Evolutionary conservation across 2,888 invertebrate species (phyloP).

Genomic region (Ephialtes manifestator): DNA sequence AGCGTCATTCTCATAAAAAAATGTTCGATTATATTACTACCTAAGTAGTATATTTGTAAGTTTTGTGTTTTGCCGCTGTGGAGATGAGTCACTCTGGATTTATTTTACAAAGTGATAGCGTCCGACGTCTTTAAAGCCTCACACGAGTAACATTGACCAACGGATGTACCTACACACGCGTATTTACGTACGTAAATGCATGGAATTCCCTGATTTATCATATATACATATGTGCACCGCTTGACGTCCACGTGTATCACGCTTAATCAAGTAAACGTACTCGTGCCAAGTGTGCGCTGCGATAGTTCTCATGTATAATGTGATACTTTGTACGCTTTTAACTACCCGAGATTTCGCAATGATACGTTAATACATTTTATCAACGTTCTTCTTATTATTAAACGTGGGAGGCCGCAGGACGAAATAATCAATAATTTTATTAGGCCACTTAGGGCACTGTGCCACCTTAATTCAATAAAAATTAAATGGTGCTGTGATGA

Average conservation of each 20-base stretch:
- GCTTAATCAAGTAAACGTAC: conserved; percentile 18
- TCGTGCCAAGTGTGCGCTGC: conserved; percentile 47
- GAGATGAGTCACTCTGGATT: conserved; percentile 40
- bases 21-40: neutral
- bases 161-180: neutral
- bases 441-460: neutral
- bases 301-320: conserved; percentile 39
- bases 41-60: neutral
- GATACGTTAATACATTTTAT: conserved; percentile 13
- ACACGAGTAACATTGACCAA: neutral
- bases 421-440: conserved; percentile 8
- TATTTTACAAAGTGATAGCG: conserved; percentile 30
- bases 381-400: neutral
- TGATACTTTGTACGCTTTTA: conserved; percentile 39
- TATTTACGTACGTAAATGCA: conserved; percentile 4
- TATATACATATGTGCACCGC: conserved; percentile 1
- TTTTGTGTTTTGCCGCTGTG: neutral
- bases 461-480: too few relatives aligned
- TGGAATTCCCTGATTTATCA: conserved; percentile 22
- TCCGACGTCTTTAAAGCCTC: neutral
- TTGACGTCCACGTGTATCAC: conserved; percentile 34
- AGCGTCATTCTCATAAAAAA: conserved; percentile 6
- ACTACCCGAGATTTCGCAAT: conserved; percentile 11
- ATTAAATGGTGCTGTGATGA: too few relatives aligned
- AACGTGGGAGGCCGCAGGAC: neutral